Conservation (phyloP, 2,113 vertebrate species). For the Chitala chitala region DNA sequence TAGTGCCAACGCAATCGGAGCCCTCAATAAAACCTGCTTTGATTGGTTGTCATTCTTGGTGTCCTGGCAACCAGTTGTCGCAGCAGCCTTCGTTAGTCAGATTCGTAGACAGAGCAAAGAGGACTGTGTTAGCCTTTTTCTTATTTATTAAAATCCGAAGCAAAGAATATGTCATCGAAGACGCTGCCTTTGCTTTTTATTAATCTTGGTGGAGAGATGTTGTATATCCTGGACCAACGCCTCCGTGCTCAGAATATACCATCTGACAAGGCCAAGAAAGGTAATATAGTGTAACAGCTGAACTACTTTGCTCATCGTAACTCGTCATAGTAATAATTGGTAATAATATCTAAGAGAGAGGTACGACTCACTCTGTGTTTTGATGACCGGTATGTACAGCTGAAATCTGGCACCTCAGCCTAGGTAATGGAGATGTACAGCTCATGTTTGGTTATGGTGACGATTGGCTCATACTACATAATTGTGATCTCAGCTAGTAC, state of each 20-base stretch:
- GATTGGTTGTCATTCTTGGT: conserved; percentile 62
- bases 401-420: too few relatives aligned
- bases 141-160: background rate
- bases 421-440: too few relatives aligned
- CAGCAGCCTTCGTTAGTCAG: background rate
- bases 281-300: conserved; percentile 65
- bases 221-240: conserved; percentile 91
- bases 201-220: conserved; percentile 94
- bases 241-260: conserved; percentile 90
- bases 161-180: conserved; percentile 69
- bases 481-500: too few relatives aligned
- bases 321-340: too few relatives aligned
- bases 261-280: conserved; percentile 88
- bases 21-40: conserved; percentile 30
- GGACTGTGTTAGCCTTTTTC: too few relatives aligned
- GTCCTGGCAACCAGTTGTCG: conserved; percentile 59
- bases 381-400: too few relatives aligned
- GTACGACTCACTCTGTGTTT: too few relatives aligned
- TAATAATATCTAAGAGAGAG: too few relatives aligned
- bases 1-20: too few relatives aligned
- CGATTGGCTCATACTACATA: too few relatives aligned
- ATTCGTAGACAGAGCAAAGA: background rate
- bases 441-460: too few relatives aligned
- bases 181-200: conserved; percentile 88
- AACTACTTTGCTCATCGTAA: background rate